Percentiles rank a stretch among this genome's conserved stretches.
These are phyloP conservation scores for Microdon myrmicae DNA, from an alignment of 2,888 invertebrate genomes.

Conservation along the genomic window DNA sequence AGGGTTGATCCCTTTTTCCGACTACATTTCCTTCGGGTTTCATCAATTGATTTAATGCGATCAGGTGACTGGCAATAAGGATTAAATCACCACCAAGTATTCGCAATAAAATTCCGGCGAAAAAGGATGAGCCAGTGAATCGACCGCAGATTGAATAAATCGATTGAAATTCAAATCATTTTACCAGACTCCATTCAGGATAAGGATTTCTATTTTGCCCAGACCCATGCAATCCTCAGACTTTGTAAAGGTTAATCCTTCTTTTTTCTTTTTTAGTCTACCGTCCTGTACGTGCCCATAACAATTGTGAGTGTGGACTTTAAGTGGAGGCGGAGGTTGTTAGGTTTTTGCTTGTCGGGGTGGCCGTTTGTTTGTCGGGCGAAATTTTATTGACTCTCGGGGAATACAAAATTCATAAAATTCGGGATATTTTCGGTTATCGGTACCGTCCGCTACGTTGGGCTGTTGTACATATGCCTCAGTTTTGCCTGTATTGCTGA, in stretches of 20 bases:
- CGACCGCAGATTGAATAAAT: slow-evolving; percentile 48
- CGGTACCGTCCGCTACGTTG: slow-evolving; percentile 40
- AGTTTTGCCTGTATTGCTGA: neutral
- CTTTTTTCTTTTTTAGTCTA: slow-evolving; percentile 16
- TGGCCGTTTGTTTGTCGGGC: slow-evolving; percentile 34
- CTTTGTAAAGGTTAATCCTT: slow-evolving; percentile 43
- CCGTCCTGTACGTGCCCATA: too few relatives aligned
- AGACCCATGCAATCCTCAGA: slow-evolving; percentile 1
- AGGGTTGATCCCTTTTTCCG: neutral
- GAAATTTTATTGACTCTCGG: slow-evolving; percentile 49
- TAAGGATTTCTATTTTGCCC: slow-evolving; percentile 3
- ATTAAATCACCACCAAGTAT: too few relatives aligned
- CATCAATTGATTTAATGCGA: too few relatives aligned
- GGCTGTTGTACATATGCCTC: slow-evolving; percentile 7
- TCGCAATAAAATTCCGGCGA: slow-evolving; percentile 22
- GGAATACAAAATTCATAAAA: slow-evolving; percentile 52
- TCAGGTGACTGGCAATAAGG: too few relatives aligned
- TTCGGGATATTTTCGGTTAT: slow-evolving; percentile 49
- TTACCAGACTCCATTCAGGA: slow-evolving; percentile 24
- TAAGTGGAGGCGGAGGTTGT: slow-evolving; percentile 31
- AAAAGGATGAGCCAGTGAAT: slow-evolving; percentile 12
- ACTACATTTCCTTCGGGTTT: too few relatives aligned
- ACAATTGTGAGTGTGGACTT: too few relatives aligned
- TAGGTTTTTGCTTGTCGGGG: slow-evolving; percentile 35
- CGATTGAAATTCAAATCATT: slow-evolving; percentile 51